Percentiles rank a stretch among this genome's conserved stretches.
Evolutionary conservation across 2,888 invertebrate species (phyloP).

Genomic region (Ischnus inquisitorius): DNA sequence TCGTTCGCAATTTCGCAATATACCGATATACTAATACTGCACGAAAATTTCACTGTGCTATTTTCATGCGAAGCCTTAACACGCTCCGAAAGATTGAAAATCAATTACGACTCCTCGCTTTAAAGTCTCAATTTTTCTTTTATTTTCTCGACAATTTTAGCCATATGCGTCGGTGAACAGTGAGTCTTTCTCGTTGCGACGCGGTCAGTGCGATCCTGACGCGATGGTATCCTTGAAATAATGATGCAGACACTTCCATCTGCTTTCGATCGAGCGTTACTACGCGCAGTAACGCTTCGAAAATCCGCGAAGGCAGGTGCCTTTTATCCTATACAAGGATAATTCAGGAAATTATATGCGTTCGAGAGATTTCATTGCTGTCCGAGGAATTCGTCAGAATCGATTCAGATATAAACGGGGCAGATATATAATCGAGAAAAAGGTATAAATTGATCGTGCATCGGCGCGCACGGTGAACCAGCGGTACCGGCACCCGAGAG

Average conservation of each 20-base stretch:
- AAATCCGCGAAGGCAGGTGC: constrained; percentile 44
- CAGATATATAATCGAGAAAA: constrained; percentile 28
- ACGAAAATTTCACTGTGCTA: too few relatives aligned
- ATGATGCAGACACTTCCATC: constrained; percentile 38
- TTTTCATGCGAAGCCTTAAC: too few relatives aligned
- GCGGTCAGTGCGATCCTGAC: not conserved
- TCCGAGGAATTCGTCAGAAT: constrained; percentile 33
- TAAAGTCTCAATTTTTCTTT: too few relatives aligned
- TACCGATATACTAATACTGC: too few relatives aligned
- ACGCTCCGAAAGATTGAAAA: too few relatives aligned
- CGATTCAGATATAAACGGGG: constrained; percentile 4
- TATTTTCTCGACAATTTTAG: not conserved
- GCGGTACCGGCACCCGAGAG: not conserved
- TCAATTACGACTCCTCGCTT: too few relatives aligned
- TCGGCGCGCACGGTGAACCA: not conserved
- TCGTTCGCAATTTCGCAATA: too few relatives aligned
- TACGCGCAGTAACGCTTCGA: constrained; percentile 20
- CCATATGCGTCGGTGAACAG: constrained; percentile 11
- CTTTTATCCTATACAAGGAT: constrained; percentile 25
- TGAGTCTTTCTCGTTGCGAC: not conserved
- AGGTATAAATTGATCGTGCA: not conserved
- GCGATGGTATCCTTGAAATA: constrained; percentile 36
- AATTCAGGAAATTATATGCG: constrained; percentile 11
- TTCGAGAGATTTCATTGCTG: not conserved
- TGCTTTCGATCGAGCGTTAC: constrained; percentile 28